These are phyloP conservation scores for Falco cherrug DNA, from an alignment of 2,797 vertebrate genomes.

Conservation along the genomic window DNA sequence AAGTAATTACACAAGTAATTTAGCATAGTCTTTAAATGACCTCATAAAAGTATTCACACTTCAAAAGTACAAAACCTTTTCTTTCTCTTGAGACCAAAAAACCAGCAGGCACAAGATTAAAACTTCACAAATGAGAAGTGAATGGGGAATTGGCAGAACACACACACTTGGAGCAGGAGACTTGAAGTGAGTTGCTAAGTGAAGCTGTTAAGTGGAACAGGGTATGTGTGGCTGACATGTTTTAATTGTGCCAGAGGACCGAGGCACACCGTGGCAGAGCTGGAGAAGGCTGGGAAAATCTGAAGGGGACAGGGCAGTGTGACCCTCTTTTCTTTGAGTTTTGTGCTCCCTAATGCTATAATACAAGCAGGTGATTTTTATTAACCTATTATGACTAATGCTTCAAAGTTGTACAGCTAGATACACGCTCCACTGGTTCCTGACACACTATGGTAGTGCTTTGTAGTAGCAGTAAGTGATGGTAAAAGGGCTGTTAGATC, in stretches of 20 bases:
- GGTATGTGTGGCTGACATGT: constrained; percentile 11
- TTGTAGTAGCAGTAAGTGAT: neutral
- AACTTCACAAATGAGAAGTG: constrained; percentile 39
- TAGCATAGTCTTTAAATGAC: constrained; percentile 17
- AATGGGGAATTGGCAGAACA: constrained; percentile 53
- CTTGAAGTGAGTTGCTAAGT: constrained; percentile 31
- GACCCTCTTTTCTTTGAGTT: neutral
- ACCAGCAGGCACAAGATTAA: constrained; percentile 51
- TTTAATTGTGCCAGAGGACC: neutral
- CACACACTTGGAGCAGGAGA: neutral
- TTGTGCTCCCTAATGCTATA: neutral
- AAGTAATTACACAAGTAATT: constrained; percentile 58
- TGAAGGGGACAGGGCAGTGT: neutral
- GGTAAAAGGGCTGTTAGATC: neutral
- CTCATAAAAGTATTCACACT: constrained; percentile 61
- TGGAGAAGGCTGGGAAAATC: constrained; percentile 3
- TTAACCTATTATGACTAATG: neutral
- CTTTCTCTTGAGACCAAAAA: constrained; percentile 55
- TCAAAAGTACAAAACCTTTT: constrained; percentile 57
- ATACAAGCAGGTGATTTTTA: neutral
- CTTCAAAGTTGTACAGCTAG: rapidly evolving
- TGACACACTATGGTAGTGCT: neutral
- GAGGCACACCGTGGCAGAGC: neutral
- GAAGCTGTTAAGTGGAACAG: constrained; percentile 39
- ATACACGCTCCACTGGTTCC: neutral